Evolutionary conservation across 2,113 vertebrate genomes (phyloP).

Genomic region (Scomber colias): DNA sequence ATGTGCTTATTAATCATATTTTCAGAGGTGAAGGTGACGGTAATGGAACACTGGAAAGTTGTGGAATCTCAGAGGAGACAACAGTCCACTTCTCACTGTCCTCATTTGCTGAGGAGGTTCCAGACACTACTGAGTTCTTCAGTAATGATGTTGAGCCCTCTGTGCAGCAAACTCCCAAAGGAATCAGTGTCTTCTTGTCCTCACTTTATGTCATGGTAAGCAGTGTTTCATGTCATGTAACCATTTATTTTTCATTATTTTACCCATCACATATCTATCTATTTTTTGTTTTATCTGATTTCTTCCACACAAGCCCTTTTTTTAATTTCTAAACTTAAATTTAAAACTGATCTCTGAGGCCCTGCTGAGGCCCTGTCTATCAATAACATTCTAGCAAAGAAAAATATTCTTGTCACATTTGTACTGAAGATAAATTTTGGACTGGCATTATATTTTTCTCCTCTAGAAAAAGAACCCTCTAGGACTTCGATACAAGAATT

Average conservation of each 20-base stretch:
- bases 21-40: too few relatives aligned
- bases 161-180: conserved; percentile 63
- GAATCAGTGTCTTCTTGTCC: conserved; percentile 65
- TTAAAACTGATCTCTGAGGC: too few relatives aligned
- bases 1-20: background rate
- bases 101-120: conserved; percentile 11
- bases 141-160: conserved; percentile 50
- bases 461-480: background rate
- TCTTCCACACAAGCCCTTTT: too few relatives aligned
- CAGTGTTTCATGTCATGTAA: background rate
- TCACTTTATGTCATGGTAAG: conserved; percentile 67
- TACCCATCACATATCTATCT: too few relatives aligned
- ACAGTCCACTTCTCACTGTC: conserved; percentile 61
- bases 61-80: conserved; percentile 48
- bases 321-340: too few relatives aligned
- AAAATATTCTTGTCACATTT: too few relatives aligned
- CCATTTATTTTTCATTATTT: background rate
- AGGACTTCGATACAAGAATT: background rate
- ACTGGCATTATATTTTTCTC: background rate
- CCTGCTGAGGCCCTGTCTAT: too few relatives aligned
- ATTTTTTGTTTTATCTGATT: too few relatives aligned
- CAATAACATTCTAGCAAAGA: too few relatives aligned
- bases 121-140: background rate
- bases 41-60: conserved; percentile 28
- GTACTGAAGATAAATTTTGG: too few relatives aligned